Conservation (phyloP, 2,113 vertebrate species). For the Felis catus region F.catus_Fca126_mat1.0 CM031422.1:14455001-14455500, state of each 20-base stretch:
- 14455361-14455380: not conserved
- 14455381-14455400: not conserved
- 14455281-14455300: not conserved
- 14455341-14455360: not conserved
- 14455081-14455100: too few relatives aligned
- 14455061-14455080: too few relatives aligned
- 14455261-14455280: rapidly evolving
- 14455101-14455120: too few relatives aligned
- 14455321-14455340: not conserved
- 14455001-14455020: too few relatives aligned
- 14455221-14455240: too few relatives aligned
- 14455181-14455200: rapidly evolving
- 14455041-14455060: rapidly evolving
- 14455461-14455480: not conserved
- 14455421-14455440: not conserved
- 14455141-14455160: rapidly evolving
- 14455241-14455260: rapidly evolving
- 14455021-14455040: too few relatives aligned
- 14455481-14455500: not conserved
- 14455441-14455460: not conserved
- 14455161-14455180: too few relatives aligned
- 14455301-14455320: not conserved
- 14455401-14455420: not conserved
- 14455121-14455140: too few relatives aligned
- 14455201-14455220: too few relatives aligned